Percentiles rank a stretch among this genome's conserved stretches.
Evolutionary conservation across 2,797 vertebrate genomes (phyloP).

Genomic region (Zalophus californianus): DNA sequence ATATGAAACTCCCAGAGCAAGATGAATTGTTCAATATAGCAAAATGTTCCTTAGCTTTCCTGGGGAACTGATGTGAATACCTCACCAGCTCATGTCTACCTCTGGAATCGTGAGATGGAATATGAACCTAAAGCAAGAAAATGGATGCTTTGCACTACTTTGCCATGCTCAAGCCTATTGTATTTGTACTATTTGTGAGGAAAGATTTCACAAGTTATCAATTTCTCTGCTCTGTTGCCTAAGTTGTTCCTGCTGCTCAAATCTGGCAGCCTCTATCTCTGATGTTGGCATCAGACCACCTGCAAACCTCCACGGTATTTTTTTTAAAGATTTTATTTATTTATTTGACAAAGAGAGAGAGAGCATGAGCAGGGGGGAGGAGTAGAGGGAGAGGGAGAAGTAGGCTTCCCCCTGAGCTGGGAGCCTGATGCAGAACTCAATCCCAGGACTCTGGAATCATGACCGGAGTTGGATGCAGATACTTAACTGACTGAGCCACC

Average conservation of each 20-base stretch:
- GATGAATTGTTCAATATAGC: background rate
- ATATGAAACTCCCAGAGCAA: background rate
- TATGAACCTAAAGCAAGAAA: background rate
- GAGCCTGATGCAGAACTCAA: background rate
- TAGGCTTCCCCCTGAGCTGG: background rate
- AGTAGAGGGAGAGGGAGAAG: background rate
- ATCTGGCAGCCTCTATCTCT: background rate
- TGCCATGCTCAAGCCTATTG: background rate
- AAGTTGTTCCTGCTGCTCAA: background rate
- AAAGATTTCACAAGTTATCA: background rate
- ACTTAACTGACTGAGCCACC: background rate
- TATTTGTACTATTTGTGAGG: background rate
- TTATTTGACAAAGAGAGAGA: background rate
- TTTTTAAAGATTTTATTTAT: background rate
- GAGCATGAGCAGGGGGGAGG: background rate
- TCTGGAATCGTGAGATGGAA: background rate
- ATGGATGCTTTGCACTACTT: background rate
- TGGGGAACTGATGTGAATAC: background rate
- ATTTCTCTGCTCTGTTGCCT: background rate
- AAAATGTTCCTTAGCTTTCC: background rate
- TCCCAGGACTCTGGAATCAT: background rate
- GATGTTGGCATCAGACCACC: background rate
- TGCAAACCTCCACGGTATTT: background rate
- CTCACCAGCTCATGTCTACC: background rate
- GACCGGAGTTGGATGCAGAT: background rate